Evolutionary conservation across 2,797 vertebrate genomes (phyloP).

Genomic region (Silurus lanzhouensis): DNA sequence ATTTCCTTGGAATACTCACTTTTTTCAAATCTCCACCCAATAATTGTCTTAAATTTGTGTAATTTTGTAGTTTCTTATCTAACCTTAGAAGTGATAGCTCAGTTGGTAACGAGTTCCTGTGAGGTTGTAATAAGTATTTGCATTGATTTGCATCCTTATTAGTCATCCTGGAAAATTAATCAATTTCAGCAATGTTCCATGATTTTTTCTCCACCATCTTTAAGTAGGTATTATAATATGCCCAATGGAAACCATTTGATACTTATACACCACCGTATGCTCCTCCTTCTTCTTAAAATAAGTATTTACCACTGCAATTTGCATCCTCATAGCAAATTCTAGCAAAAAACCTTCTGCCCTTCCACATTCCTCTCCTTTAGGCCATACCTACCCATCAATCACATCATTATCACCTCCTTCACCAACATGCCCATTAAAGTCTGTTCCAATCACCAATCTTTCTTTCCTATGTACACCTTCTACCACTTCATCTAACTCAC

Average conservation of each 20-base stretch:
- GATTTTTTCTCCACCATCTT: not conserved
- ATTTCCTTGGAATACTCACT: not conserved
- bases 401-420: too few relatives aligned
- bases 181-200: not conserved
- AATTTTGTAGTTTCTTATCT: not conserved
- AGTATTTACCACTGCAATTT: too few relatives aligned
- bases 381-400: too few relatives aligned
- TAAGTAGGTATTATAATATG: not conserved
- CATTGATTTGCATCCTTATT: constrained; percentile 1
- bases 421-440: too few relatives aligned
- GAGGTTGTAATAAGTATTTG: constrained; percentile 10
- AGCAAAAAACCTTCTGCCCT: too few relatives aligned
- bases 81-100: not conserved
- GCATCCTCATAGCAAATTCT: too few relatives aligned
- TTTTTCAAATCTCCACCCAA: not conserved
- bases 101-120: not conserved
- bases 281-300: too few relatives aligned
- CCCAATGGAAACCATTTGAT: not conserved
- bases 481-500: too few relatives aligned
- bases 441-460: too few relatives aligned
- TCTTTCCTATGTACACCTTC: too few relatives aligned
- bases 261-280: too few relatives aligned
- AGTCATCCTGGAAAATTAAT: not conserved
- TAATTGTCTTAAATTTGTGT: not conserved
- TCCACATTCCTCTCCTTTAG: too few relatives aligned